These are phyloP conservation scores for Heliconius congener DNA, from an alignment of 1,140 invertebrate species.

Conservation along the genomic window DNA sequence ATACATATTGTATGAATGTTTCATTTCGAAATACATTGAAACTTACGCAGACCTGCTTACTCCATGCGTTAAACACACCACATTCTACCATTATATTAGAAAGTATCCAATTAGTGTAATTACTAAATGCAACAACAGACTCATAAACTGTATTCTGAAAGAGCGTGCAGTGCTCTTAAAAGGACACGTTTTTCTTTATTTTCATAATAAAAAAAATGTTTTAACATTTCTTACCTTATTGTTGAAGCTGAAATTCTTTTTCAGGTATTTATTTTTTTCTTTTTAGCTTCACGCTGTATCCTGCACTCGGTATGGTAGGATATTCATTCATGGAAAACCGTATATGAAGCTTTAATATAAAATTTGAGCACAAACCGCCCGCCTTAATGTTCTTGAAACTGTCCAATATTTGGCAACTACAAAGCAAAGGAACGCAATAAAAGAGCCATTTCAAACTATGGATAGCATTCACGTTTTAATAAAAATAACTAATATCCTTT, in stretches of 20 bases:
- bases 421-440: conserved; percentile 5
- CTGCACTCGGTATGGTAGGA: no score
- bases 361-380: not conserved
- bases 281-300: no score
- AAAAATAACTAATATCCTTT: not conserved
- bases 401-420: conserved; percentile 2
- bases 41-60: not conserved
- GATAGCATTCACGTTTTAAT: not conserved
- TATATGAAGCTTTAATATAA: conserved; percentile 3
- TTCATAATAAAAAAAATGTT: no score
- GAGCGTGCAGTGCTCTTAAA: not conserved
- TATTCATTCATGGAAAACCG: not conserved
- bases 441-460: conserved; percentile 3
- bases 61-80: not conserved
- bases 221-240: no score
- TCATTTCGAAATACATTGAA: not conserved
- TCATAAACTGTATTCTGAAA: not conserved
- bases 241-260: no score
- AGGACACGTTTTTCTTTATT: no score
- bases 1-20: no score
- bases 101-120: conserved; percentile 3
- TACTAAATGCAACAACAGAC: not conserved
- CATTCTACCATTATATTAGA: not conserved
- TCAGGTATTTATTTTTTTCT: no score
- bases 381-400: conserved; percentile 9